These are phyloP conservation scores for Sphyrna mokarran DNA, from an alignment of 2,113 vertebrate species.

Conservation along the genomic window DNA sequence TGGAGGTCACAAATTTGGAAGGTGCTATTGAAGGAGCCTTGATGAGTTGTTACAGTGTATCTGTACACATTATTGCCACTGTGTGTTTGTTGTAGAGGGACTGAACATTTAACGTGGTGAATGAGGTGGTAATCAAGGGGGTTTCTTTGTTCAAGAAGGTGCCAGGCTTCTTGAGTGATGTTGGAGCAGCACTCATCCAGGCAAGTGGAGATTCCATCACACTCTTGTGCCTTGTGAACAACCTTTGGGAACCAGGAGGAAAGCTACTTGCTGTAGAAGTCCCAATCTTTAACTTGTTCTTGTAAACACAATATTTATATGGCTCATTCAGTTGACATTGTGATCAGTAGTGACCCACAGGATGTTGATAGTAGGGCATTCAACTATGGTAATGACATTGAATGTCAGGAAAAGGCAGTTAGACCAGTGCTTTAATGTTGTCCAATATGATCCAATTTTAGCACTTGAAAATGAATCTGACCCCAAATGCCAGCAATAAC, in stretches of 20 bases:
- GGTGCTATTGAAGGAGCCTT: not conserved
- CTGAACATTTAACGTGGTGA: not conserved
- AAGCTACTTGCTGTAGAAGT: not conserved
- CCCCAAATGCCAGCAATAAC: too few species aligned
- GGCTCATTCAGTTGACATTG: not conserved
- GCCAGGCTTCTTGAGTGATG: not conserved
- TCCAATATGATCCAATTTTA: too few species aligned
- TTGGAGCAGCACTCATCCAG: not conserved
- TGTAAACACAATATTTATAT: not conserved
- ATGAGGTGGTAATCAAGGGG: too few species aligned
- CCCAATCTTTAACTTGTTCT: not conserved
- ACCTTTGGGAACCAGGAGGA: not conserved
- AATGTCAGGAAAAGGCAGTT: not conserved
- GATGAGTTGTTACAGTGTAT: not conserved
- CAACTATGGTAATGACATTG: not conserved
- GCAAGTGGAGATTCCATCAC: not conserved
- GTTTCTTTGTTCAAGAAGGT: not conserved
- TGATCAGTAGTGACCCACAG: not conserved
- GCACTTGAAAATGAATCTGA: too few species aligned
- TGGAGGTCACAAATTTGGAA: not conserved
- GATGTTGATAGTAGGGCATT: not conserved
- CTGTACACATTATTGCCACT: not conserved
- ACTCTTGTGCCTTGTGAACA: not conserved
- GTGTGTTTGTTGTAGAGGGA: not conserved
- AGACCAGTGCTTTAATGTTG: too few species aligned